Percentiles rank a stretch among this genome's conserved stretches.
Conservation (phyloP, 2,888 invertebrate species). For the Pyrrhosoma nymphula region DNA sequence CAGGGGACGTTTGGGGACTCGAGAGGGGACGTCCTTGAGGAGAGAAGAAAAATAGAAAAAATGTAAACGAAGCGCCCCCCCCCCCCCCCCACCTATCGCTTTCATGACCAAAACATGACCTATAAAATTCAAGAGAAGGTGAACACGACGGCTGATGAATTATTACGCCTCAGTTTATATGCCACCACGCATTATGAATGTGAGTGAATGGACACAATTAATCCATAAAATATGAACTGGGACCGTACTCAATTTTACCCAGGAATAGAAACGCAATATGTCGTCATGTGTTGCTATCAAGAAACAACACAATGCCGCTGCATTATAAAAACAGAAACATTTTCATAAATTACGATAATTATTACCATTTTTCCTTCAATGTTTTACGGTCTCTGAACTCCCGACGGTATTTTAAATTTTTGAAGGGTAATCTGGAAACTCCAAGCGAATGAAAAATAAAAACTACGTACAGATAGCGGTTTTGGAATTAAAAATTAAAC, state of each 20-base stretch:
- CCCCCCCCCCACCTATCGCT: too few relatives aligned
- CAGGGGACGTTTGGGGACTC: background rate
- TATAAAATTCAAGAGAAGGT: constrained; percentile 9
- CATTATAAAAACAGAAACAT: too few relatives aligned
- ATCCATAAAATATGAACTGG: background rate
- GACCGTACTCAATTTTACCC: background rate
- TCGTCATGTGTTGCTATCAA: background rate
- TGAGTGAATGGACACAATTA: background rate
- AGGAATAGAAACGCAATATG: too few relatives aligned
- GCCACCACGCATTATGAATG: background rate
- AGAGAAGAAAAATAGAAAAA: background rate
- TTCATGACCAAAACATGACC: background rate
- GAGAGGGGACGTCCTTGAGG: background rate
- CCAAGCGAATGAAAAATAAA: too few relatives aligned
- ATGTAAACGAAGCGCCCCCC: background rate
- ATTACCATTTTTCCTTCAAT: too few relatives aligned
- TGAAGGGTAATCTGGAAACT: too few relatives aligned
- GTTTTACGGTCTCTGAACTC: too few relatives aligned
- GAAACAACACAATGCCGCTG: too few relatives aligned
- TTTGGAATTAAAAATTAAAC: too few relatives aligned
- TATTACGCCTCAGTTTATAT: background rate
- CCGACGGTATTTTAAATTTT: too few relatives aligned
- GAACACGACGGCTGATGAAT: background rate
- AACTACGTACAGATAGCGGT: too few relatives aligned
- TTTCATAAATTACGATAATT: too few relatives aligned